phyloP scores from a whole-genome alignment of 2,797 vertebrate genomes.

The Simalia tracyae region DNA sequence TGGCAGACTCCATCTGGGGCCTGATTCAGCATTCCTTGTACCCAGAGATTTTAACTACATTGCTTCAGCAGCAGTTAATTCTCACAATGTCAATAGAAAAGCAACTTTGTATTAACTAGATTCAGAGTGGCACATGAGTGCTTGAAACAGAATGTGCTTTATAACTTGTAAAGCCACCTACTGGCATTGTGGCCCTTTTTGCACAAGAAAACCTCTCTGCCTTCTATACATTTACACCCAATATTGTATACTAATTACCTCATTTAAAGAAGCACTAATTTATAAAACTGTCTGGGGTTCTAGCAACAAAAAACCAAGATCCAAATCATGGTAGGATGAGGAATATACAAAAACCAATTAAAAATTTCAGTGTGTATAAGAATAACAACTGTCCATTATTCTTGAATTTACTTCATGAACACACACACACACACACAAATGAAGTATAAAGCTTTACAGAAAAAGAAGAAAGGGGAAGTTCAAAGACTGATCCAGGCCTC shows the following conservation, averaged over 20 bases:
- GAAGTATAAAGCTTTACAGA: background rate
- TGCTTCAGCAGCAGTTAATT: background rate
- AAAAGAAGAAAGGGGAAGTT: background rate
- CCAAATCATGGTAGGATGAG: background rate
- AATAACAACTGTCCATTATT: background rate
- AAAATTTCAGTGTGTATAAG: background rate
- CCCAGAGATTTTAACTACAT: constrained; percentile 9
- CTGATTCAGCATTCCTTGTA: background rate
- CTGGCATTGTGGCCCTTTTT: background rate
- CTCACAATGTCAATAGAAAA: background rate
- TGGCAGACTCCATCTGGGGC: accelerated
- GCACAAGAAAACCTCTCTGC: constrained; percentile 12
- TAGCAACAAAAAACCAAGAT: background rate
- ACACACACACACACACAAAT: too few relatives aligned
- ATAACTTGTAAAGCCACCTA: background rate
- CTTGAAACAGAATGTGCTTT: background rate
- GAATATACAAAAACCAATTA: background rate
- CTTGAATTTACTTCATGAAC: background rate
- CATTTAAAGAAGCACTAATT: background rate
- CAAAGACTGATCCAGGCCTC: background rate
- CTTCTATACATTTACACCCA: background rate
- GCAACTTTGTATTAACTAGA: background rate
- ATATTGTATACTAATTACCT: background rate
- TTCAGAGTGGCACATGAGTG: background rate
- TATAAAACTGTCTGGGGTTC: background rate